Conservation (phyloP, 2,113 vertebrate genomes). For the Okapia johnstoni region DNA sequence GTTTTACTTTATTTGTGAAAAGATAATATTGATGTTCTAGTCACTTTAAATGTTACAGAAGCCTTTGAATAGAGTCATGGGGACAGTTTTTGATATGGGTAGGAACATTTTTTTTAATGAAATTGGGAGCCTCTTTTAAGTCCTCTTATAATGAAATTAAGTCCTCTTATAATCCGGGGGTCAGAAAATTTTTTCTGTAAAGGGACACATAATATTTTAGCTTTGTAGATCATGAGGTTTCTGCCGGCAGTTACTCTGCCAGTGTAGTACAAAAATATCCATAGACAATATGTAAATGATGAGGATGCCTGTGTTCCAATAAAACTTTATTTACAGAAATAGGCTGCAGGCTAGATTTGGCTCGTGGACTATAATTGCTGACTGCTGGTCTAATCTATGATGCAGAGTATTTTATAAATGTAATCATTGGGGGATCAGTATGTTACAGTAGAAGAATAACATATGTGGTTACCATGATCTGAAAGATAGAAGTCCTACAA, state of each 20-base stretch:
- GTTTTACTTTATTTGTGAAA: background rate
- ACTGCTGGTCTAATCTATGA: background rate
- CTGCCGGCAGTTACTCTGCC: background rate
- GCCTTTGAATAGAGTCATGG: background rate
- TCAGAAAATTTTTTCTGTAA: conserved; percentile 12
- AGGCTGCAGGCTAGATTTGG: background rate
- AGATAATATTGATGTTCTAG: background rate
- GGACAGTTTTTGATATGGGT: background rate
- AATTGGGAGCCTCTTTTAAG: background rate
- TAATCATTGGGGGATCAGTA: background rate
- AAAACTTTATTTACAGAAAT: conserved; percentile 22
- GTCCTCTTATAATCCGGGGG: background rate
- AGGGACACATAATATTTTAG: background rate
- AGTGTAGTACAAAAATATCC: background rate
- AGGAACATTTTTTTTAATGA: background rate
- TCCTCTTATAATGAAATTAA: conserved; percentile 6
- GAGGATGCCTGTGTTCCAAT: background rate
- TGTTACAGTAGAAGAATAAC: background rate
- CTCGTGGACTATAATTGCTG: background rate
- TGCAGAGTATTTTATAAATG: background rate
- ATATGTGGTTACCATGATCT: background rate
- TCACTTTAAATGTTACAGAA: background rate
- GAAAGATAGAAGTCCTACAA: background rate
- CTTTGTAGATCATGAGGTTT: background rate
- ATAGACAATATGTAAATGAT: background rate